Evolutionary conservation across 2,113 vertebrate genomes (phyloP), one percentile per base, ranked within the genome.

Genomic region (Paedocypris sp.): DNA sequence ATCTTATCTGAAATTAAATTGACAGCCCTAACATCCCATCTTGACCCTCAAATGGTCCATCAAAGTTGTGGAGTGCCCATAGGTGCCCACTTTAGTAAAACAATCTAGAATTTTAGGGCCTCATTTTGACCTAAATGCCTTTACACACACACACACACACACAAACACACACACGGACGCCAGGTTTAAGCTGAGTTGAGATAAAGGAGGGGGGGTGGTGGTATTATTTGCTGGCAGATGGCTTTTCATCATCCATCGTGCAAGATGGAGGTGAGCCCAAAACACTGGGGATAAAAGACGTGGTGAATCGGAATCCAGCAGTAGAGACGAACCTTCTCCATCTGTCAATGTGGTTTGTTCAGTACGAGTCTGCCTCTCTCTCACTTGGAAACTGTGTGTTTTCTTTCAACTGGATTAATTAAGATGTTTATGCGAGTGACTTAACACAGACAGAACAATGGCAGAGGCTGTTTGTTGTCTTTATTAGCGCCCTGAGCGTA

Each of bases 191-290:
- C 6, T 57, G 10, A 31, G 31, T 10, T 28, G 18, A 43, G 22
- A n/a, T n/a, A n/a, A n/a, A 31, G 19, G 49, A 20, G 39, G 28
- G 39, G 12, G 42, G 29, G 8, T 5, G 5, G 13, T 4, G 49
- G 20, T 38, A 62, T n/a, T n/a, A 54, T 60, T 64, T 39, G 31
- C 32, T 31, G 56, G 48, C 70, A 73, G 67, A 73, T 72, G 70
- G 73, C 52, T 42, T 67, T 76, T 64, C 57, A 67, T 72, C 59
- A 72, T 49, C 50, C 9, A 19, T 39, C 39, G 4, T 48, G 39
- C 58, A 50, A 41, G 52, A 73, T 45, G 71, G 62, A 54, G 62
- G 35, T 19, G 20, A 13, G 43, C 66, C 19, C 16, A 12, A 43
- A 68, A 60, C 49, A 43, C 36, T 23, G 23, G 51, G 64, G 41